phyloP scores from a whole-genome alignment of 2,797 vertebrate genomes.

The Phaenicophaeus curvirostris region DNA sequence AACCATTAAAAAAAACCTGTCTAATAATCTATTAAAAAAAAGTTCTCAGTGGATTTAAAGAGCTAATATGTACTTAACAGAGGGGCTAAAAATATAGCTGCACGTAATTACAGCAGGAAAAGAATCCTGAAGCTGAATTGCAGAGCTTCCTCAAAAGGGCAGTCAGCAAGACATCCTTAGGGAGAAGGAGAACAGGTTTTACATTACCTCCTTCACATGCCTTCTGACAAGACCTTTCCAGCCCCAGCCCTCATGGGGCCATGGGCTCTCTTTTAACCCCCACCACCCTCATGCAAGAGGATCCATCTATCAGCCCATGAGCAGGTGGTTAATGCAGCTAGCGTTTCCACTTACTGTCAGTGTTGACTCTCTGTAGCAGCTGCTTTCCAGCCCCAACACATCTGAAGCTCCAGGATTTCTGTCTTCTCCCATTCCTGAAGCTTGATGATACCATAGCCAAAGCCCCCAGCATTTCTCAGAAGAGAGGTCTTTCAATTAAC shows the following conservation, averaged over 20 bases:
- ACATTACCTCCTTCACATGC: rapidly evolving
- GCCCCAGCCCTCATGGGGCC: no score
- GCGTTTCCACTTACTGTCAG: not conserved
- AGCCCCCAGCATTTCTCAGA: not conserved
- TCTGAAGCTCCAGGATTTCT: not conserved
- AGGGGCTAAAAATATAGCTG: not conserved
- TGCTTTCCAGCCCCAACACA: not conserved
- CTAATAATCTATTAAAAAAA: not conserved
- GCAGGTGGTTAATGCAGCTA: not conserved
- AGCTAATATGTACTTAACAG: not conserved
- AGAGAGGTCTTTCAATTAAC: not conserved
- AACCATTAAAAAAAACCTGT: not conserved
- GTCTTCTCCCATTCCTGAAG: not conserved
- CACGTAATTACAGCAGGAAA: not conserved
- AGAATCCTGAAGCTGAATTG: not conserved
- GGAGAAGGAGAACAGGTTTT: not conserved
- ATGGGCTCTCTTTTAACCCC: not conserved
- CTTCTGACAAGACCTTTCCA: not conserved
- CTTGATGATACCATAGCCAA: rapidly evolving
- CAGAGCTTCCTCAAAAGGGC: not conserved
- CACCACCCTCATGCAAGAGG: not conserved
- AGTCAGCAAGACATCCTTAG: not conserved
- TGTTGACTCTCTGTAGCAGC: not conserved
- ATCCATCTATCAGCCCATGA: rapidly evolving
- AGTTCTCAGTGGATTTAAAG: not conserved